Evolutionary conservation across 2,888 invertebrate genomes (phyloP).

Genomic region (Syrphus vitripennis): DNA sequence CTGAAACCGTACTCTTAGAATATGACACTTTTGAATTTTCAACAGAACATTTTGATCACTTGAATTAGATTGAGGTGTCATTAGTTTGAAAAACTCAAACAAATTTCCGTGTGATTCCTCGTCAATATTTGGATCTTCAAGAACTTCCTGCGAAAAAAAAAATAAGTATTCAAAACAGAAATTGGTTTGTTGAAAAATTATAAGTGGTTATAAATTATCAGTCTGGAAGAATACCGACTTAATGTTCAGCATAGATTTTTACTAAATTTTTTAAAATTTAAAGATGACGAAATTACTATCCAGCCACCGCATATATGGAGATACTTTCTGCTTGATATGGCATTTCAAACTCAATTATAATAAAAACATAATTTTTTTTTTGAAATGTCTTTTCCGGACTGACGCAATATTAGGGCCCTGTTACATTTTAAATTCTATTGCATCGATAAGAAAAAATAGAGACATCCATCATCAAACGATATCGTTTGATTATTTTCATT

Average conservation of each 20-base stretch:
- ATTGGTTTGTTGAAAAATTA: neutral
- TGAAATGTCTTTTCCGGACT: neutral
- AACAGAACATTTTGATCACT: slow-evolving; percentile 73
- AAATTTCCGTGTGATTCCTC: slow-evolving; percentile 74
- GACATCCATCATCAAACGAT: too few relatives aligned
- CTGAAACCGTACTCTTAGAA: slow-evolving; percentile 75
- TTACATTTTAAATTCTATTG: too few relatives aligned
- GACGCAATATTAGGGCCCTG: neutral
- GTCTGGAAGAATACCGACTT: neutral
- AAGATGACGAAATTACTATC: too few relatives aligned
- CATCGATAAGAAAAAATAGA: too few relatives aligned
- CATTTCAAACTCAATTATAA: too few relatives aligned
- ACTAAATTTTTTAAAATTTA: too few relatives aligned
- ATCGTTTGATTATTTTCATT: too few relatives aligned
- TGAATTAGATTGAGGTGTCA: slow-evolving; percentile 72
- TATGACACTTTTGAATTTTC: slow-evolving; percentile 75
- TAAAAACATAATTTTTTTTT: too few relatives aligned
- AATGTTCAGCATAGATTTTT: too few relatives aligned
- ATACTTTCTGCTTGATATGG: too few relatives aligned
- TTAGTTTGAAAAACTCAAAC: slow-evolving; percentile 77
- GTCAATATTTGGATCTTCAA: slow-evolving; percentile 54
- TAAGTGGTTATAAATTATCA: neutral
- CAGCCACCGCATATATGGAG: too few relatives aligned
- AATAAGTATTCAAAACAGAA: neutral
- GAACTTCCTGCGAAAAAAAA: slow-evolving; percentile 69